Evolutionary conservation across 2,113 vertebrate genomes (phyloP).

Genomic region (Catagonus wagneri): DNA sequence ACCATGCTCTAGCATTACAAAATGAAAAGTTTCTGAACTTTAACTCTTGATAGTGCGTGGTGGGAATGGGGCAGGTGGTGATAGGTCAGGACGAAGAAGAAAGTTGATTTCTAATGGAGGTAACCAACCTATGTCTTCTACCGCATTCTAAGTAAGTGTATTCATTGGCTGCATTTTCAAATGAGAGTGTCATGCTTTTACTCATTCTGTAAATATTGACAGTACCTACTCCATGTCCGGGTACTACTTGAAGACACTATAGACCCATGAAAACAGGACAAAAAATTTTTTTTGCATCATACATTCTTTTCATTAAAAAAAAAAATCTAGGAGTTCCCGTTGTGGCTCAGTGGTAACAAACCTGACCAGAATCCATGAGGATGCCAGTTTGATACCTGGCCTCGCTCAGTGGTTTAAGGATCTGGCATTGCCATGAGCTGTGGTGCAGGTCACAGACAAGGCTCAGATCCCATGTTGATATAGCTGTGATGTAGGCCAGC

Average conservation of each 20-base stretch:
- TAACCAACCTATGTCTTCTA: neutral
- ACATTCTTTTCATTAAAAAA: neutral
- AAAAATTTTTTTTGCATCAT: neutral
- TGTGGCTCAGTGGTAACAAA: too few species aligned
- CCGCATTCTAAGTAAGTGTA: neutral
- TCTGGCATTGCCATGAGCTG: too few species aligned
- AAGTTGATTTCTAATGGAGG: neutral
- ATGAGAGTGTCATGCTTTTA: neutral
- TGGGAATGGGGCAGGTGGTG: neutral
- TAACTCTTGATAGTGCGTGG: neutral
- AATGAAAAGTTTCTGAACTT: neutral
- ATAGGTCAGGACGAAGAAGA: neutral
- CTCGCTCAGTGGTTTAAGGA: too few species aligned
- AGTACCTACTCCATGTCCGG: neutral
- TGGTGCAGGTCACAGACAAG: too few species aligned
- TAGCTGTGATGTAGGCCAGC: too few species aligned
- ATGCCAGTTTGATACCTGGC: too few species aligned
- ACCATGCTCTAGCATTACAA: neutral
- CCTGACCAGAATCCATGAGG: too few species aligned
- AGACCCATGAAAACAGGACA: conserved; percentile 26
- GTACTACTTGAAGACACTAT: neutral
- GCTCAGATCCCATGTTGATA: too few species aligned
- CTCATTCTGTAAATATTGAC: neutral
- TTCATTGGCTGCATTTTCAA: neutral
- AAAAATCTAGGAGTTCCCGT: neutral